A percentile compares a stretch with the other conserved stretches of the same genome.
These are phyloP conservation scores for Orthonevra nobilis DNA, from an alignment of 2,888 invertebrate species.

Conservation along the genomic window DNA sequence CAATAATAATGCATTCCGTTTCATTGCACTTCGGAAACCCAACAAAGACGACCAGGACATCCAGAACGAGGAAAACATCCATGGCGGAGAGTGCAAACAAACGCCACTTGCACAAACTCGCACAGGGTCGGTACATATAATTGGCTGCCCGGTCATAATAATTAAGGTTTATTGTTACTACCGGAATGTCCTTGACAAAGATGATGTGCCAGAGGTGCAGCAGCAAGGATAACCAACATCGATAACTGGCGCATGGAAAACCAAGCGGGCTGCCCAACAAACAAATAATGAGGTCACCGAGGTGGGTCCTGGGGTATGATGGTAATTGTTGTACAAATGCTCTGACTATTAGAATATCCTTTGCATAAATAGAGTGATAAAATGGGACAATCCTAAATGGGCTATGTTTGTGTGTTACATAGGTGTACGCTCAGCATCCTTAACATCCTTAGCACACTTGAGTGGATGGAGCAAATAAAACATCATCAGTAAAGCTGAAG, in stretches of 20 bases:
- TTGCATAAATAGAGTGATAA: slow-evolving; percentile 52
- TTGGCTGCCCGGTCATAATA: slow-evolving; percentile 69
- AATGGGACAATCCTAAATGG: neutral
- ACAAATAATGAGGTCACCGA: slow-evolving; percentile 68
- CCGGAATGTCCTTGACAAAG: slow-evolving; percentile 70
- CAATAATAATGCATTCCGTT: slow-evolving; percentile 68
- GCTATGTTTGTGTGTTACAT: slow-evolving; percentile 21
- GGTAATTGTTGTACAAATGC: slow-evolving; percentile 69
- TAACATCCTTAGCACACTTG: slow-evolving; percentile 44
- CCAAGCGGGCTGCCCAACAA: slow-evolving; percentile 53
- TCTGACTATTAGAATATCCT: slow-evolving; percentile 60
- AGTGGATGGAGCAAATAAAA: slow-evolving; percentile 61
- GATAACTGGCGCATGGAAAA: slow-evolving; percentile 56
- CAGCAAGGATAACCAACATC: slow-evolving; percentile 18
- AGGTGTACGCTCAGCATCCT: no score
- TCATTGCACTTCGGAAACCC: slow-evolving; percentile 58
- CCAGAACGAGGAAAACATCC: slow-evolving; percentile 24
- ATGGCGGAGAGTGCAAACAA: slow-evolving; percentile 39
- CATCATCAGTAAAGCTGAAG: slow-evolving; percentile 50
- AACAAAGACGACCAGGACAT: neutral
- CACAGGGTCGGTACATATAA: slow-evolving; percentile 34
- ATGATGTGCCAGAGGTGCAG: slow-evolving; percentile 35
- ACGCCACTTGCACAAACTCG: slow-evolving; percentile 7
- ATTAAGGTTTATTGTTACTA: slow-evolving; percentile 69
- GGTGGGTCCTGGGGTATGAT: slow-evolving; percentile 67